These are phyloP conservation scores for Manis javanica DNA, from an alignment of 2,797 vertebrate genomes.

Conservation along the genomic window DNA sequence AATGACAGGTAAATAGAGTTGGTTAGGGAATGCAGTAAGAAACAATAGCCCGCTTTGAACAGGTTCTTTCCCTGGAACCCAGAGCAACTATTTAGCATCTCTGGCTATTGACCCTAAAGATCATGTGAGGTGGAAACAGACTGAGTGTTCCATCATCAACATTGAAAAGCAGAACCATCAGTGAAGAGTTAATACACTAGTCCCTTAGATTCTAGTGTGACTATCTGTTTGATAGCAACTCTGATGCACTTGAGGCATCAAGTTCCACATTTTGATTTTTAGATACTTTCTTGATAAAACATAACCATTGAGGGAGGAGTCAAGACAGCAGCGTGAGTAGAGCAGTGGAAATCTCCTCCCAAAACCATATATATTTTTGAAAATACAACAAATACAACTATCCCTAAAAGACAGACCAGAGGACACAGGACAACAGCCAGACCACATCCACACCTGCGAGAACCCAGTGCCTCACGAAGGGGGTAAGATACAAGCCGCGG, in stretches of 20 bases:
- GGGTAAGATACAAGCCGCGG: too few species aligned
- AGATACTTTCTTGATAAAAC: neutral
- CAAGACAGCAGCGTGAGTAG: too few species aligned
- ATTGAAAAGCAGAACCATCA: neutral
- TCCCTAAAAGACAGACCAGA: too few species aligned
- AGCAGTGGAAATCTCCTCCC: too few species aligned
- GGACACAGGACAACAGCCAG: too few species aligned
- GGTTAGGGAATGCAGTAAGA: neutral
- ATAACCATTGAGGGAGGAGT: neutral
- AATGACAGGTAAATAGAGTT: neutral
- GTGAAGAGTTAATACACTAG: rapidly evolving
- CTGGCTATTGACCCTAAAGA: neutral
- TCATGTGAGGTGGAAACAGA: neutral
- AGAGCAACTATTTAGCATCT: neutral
- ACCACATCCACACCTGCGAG: too few species aligned
- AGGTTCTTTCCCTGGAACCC: neutral
- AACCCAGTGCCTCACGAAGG: too few species aligned
- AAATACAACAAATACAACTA: too few species aligned
- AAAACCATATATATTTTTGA: too few species aligned
- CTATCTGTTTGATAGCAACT: neutral
- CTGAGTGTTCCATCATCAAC: neutral
- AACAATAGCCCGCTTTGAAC: neutral
- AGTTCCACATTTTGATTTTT: neutral
- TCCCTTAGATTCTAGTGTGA: neutral
- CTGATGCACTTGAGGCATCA: neutral